phyloP scores from a whole-genome alignment of 30 jellyfish, hydroid and myxozoan genomes.

The Aurelia aurita region DNA sequence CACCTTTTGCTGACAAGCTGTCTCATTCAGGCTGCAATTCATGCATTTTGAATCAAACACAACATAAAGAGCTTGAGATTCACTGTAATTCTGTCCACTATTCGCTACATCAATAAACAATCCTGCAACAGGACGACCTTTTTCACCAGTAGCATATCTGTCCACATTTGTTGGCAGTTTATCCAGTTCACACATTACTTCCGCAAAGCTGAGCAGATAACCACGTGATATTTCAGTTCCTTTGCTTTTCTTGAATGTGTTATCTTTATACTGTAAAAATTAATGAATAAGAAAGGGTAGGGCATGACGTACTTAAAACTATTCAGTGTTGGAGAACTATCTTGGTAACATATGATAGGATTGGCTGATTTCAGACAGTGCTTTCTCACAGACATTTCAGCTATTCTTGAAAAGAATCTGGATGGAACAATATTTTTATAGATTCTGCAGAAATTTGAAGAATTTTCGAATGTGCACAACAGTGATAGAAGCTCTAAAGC shows the following conservation, averaged over 20 bases:
- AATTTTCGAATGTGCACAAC: no score
- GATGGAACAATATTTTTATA: no score
- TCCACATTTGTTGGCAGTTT: slow-evolving; percentile 44
- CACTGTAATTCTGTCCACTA: slow-evolving; percentile 64
- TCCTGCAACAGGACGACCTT: slow-evolving; percentile 84
- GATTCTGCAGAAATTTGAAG: no score
- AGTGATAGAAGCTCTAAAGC: no score
- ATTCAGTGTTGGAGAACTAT: no score
- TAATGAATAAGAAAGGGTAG: no score
- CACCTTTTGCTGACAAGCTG: slow-evolving; percentile 74
- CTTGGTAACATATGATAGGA: no score
- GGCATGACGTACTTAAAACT: no score
- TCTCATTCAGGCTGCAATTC: slow-evolving; percentile 67
- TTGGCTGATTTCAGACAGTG: no score
- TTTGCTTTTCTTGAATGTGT: slow-evolving; percentile 9
- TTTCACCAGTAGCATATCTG: slow-evolving; percentile 6
- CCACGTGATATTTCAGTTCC: slow-evolving; percentile 28
- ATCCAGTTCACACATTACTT: slow-evolving; percentile 75
- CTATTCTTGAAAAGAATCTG: no score
- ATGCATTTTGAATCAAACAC: slow-evolving; percentile 90
- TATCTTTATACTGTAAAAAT: slow-evolving; percentile 1
- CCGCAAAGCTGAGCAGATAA: slow-evolving; percentile 82
- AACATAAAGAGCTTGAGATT: slow-evolving; percentile 44
- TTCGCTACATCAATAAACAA: slow-evolving; percentile 75
- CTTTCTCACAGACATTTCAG: no score